phyloP scores from a whole-genome alignment of 2,797 vertebrate species.

The Acipenser oxyrinchus region DNA sequence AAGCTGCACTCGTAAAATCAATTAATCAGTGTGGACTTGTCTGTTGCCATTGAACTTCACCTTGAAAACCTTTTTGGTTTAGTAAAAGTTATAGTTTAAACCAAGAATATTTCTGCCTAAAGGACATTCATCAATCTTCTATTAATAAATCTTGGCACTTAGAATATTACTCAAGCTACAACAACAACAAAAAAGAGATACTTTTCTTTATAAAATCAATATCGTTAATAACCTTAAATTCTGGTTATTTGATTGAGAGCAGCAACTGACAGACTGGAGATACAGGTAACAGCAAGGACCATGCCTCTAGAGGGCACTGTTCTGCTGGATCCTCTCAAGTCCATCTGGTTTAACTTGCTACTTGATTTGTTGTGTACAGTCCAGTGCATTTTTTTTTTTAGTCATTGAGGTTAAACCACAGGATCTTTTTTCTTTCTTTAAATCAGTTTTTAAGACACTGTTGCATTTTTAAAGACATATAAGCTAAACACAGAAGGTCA shows the following conservation, averaged over 20 bases:
- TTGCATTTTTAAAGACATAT: constrained; percentile 42
- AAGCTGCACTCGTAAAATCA: no score
- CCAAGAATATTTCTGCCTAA: no score
- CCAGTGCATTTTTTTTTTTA: constrained; percentile 18
- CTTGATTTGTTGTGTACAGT: constrained; percentile 19
- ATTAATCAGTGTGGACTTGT: no score
- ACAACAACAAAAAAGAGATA: no score
- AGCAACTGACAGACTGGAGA: constrained; percentile 13
- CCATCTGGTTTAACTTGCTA: constrained; percentile 11
- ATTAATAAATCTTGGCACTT: no score
- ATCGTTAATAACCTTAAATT: constrained; percentile 17
- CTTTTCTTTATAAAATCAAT: constrained; percentile 10
- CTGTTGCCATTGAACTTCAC: no score
- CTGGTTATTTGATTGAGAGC: constrained; percentile 12
- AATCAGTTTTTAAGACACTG: constrained; percentile 39
- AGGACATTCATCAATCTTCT: no score
- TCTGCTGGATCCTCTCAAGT: constrained; percentile 32
- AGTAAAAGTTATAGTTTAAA: no score
- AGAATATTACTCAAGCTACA: no score
- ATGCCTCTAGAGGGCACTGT: constrained; percentile 61
- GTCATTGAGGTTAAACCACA: constrained; percentile 34
- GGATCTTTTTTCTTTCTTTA: constrained; percentile 26
- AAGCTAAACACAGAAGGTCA: constrained; percentile 50
- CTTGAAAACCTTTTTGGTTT: no score
- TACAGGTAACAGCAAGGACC: constrained; percentile 18